A percentile compares a stretch with the other conserved stretches of the same genome.
phyloP scores from a whole-genome alignment of 2,888 invertebrate species.

The Volucella zonaria region DNA sequence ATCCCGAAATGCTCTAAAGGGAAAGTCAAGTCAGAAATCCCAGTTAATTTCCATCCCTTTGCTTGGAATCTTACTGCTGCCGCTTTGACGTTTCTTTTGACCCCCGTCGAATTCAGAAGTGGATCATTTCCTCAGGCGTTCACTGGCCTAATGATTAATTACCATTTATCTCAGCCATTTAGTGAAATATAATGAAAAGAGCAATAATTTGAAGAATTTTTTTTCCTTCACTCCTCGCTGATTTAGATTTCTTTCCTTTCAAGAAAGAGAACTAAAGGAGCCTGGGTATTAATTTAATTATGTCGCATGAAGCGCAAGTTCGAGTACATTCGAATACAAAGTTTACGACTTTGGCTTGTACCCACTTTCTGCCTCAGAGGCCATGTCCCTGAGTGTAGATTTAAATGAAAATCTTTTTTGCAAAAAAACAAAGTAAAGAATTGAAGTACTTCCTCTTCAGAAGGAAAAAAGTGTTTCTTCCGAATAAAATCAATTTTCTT shows the following conservation, averaged over 20 bases:
- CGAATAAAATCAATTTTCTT: too few relatives aligned
- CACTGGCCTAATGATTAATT: conserved; percentile 62
- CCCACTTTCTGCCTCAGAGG: too few relatives aligned
- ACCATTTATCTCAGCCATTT: conserved; percentile 68
- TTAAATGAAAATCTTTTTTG: too few relatives aligned
- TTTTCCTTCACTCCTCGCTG: not conserved
- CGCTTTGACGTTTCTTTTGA: conserved; percentile 43
- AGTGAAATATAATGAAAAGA: conserved; percentile 64
- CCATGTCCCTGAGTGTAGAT: too few relatives aligned
- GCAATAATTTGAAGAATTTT: conserved; percentile 55
- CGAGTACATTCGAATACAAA: too few relatives aligned
- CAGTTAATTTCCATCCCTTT: conserved; percentile 59
- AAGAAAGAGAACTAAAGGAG: not conserved
- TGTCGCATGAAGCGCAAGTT: conserved; percentile 24
- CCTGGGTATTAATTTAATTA: conserved; percentile 33
- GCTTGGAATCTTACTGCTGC: conserved; percentile 15
- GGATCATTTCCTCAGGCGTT: conserved; percentile 42
- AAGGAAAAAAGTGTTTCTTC: too few relatives aligned
- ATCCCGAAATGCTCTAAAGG: conserved; percentile 51
- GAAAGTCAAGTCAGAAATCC: conserved; percentile 67
- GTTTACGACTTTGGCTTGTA: too few relatives aligned
- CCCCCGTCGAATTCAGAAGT: conserved; percentile 61
- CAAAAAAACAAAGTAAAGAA: too few relatives aligned
- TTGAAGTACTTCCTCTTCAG: too few relatives aligned
- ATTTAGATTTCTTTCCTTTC: not conserved